A percentile compares a stretch with the other conserved stretches of the same genome.
Conservation (phyloP, 2,113 vertebrate species). For the Paratilapia polleni region DNA sequence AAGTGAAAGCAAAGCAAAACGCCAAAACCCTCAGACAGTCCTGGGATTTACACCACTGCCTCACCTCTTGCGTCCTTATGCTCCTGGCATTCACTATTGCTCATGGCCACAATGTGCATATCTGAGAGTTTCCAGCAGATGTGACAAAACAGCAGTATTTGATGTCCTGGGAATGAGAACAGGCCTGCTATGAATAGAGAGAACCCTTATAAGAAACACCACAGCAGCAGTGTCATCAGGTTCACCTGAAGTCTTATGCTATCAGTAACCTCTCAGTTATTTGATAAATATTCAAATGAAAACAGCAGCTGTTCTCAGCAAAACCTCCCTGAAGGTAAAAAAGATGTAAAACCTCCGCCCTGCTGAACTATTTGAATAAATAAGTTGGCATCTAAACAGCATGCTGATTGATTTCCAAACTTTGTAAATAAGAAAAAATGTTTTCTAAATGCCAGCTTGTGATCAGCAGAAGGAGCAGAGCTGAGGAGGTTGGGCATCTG, state of each 20-base stretch:
- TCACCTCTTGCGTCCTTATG: background rate
- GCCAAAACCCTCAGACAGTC: too few species aligned
- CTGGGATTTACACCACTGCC: background rate
- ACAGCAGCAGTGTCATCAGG: background rate
- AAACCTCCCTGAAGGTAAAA: background rate
- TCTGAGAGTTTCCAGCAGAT: background rate
- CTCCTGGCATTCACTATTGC: background rate
- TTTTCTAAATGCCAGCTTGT: background rate
- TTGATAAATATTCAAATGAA: slow-evolving; percentile 9
- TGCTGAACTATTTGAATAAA: background rate
- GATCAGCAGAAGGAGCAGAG: background rate
- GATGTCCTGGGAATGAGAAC: background rate
- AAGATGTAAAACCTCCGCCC: background rate
- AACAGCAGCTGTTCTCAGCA: background rate
- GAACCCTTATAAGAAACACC: background rate
- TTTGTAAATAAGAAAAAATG: background rate
- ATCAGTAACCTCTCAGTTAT: background rate
- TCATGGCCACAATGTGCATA: background rate
- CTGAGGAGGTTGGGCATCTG: slow-evolving; percentile 12
- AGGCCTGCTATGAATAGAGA: background rate
- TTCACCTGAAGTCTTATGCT: background rate
- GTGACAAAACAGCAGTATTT: background rate
- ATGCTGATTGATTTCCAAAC: background rate
- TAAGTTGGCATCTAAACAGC: background rate
- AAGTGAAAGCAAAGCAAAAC: background rate